Evolutionary conservation across 2,888 invertebrate genomes (phyloP).

Genomic region (Cactoblastis cactorum): DNA sequence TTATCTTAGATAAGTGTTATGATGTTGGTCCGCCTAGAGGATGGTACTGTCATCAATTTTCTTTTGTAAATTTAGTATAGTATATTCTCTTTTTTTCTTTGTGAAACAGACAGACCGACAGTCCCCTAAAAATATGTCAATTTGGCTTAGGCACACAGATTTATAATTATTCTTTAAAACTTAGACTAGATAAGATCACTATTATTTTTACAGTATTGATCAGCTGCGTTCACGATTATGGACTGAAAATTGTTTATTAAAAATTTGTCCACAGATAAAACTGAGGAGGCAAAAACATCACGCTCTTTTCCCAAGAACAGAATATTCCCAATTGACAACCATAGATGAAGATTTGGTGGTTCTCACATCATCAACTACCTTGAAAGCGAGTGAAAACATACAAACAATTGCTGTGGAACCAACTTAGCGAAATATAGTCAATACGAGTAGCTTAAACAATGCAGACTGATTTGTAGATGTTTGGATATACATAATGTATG

Average conservation of each 20-base stretch:
- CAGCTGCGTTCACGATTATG: no score
- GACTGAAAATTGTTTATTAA: not conserved
- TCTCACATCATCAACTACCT: conserved; percentile 53
- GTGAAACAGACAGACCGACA: no score
- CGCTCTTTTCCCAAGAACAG: conserved; percentile 54
- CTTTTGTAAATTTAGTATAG: no score
- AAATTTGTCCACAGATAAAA: conserved; percentile 46
- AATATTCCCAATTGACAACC: conserved; percentile 66
- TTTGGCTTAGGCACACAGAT: no score
- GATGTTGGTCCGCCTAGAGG: no score
- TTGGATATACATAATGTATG: conserved; percentile 51
- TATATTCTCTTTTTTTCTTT: no score
- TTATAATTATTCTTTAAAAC: no score
- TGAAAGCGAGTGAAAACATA: conserved; percentile 36
- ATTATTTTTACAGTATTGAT: no score
- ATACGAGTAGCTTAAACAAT: conserved; percentile 60
- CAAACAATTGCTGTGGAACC: conserved; percentile 54
- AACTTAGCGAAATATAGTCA: conserved; percentile 62
- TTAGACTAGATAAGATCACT: no score
- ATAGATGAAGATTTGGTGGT: conserved; percentile 63
- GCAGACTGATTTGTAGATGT: conserved; percentile 75
- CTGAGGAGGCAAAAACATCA: conserved; percentile 49
- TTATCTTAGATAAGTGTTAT: no score
- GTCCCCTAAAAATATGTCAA: no score
- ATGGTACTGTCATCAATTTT: no score